Conservation (phyloP, 2,797 vertebrate genomes). For the Malacoctenus gilli region DNA sequence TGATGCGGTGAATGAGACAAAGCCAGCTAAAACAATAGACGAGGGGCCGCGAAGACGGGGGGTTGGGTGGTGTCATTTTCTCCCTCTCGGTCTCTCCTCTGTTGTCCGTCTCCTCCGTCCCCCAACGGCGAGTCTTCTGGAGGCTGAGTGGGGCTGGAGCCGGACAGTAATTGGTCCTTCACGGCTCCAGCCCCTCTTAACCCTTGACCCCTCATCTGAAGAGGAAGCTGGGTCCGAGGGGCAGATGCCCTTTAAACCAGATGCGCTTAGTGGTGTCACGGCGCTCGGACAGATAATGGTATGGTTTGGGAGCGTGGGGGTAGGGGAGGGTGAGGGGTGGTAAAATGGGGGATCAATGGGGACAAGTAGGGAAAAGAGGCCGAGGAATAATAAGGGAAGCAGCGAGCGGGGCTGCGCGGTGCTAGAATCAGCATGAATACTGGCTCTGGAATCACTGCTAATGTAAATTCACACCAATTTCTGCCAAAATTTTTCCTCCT, state of each 20-base stretch:
- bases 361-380: constrained; percentile 29
- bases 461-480: constrained; percentile 57
- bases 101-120: constrained; percentile 53
- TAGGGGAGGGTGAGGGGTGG: too few relatives aligned
- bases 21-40: constrained; percentile 66
- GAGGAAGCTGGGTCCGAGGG: constrained; percentile 55
- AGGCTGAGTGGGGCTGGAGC: constrained; percentile 46
- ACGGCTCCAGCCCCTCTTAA: constrained; percentile 67
- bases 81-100: constrained; percentile 8
- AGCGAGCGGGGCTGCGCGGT: constrained; percentile 15
- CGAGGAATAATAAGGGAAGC: constrained; percentile 27
- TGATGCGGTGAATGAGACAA: constrained; percentile 61
- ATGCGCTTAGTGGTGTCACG: constrained; percentile 60
- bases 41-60: constrained; percentile 46
- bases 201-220: constrained; percentile 69
- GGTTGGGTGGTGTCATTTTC: constrained; percentile 66
- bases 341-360: constrained; percentile 36
- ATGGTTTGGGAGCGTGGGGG: constrained; percentile 22
- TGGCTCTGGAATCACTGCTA: constrained; percentile 37
- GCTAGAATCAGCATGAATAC: constrained; percentile 23
- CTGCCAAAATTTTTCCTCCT: constrained; percentile 46
- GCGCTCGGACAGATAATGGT: constrained; percentile 40
- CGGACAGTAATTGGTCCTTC: constrained; percentile 76
- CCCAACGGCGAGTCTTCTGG: constrained; percentile 50
- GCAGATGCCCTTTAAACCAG: constrained; percentile 58